Evolutionary conservation across 1,140 invertebrate genomes (phyloP).

Genomic region (Melipona quadrifasciata): DNA sequence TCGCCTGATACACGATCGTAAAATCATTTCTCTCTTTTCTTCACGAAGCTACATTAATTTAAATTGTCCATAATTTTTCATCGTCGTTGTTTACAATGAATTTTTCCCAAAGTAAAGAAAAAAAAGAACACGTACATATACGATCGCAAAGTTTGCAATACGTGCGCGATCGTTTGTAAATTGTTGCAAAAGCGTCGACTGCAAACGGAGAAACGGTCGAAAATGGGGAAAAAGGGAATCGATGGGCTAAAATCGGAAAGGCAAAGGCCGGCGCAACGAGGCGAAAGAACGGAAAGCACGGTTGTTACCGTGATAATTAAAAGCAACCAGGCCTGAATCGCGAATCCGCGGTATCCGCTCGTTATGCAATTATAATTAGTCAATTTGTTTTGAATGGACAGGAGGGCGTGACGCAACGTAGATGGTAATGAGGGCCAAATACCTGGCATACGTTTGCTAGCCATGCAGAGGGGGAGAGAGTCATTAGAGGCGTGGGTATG

Average conservation of each 20-base stretch:
- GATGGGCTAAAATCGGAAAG: background rate
- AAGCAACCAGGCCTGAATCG: conserved; percentile 11
- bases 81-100: no score
- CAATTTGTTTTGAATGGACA: conserved; percentile 47
- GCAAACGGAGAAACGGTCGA: background rate
- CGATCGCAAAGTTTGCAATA: no score
- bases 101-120: background rate
- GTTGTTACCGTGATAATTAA: background rate
- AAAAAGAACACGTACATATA: background rate
- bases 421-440: conserved; percentile 51
- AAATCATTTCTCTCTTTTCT: no score
- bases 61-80: no score
- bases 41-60: no score
- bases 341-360: background rate
- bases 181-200: no score
- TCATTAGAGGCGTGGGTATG: conserved; percentile 42
- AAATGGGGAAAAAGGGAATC: background rate
- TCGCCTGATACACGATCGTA: no score
- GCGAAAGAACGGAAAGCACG: no score
- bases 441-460: conserved; percentile 30
- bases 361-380: conserved; percentile 53
- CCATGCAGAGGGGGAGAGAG: background rate
- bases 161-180: no score
- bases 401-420: conserved; percentile 31
- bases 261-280: background rate